Conservation (phyloP, 2,113 vertebrate species). For the Beaufortia kweichowensis region DNA sequence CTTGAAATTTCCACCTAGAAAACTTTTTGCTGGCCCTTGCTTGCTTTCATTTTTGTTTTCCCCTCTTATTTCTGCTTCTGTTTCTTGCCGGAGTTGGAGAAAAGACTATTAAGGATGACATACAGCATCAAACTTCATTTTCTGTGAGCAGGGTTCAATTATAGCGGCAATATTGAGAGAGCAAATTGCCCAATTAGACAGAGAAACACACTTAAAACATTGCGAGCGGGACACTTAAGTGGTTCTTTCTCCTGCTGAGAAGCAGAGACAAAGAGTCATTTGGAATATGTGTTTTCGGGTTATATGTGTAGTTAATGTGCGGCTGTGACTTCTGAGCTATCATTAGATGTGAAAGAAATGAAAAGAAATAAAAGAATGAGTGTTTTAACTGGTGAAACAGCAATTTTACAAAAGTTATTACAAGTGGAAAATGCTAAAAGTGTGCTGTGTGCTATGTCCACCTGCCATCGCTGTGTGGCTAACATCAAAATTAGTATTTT, state of each 20-base stretch:
- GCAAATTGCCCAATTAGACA: conserved; percentile 58
- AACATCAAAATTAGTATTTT: not conserved
- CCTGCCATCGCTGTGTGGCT: not conserved
- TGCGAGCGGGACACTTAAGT: conserved; percentile 40
- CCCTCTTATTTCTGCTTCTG: not conserved
- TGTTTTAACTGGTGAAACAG: not conserved
- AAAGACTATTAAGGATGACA: conserved; percentile 49
- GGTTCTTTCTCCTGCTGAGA: conserved; percentile 44
- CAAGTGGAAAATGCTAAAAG: not conserved
- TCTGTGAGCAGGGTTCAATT: conserved; percentile 40
- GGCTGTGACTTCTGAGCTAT: conserved; percentile 31
- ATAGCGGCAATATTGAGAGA: conserved; percentile 37
- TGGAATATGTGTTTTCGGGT: conserved; percentile 32
- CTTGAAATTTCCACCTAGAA: conserved; percentile 1
- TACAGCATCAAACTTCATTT: conserved; percentile 58
- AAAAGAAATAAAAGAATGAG: conserved; percentile 42
- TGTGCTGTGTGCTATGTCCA: not conserved
- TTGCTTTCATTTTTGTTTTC: not conserved
- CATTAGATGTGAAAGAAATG: conserved; percentile 40
- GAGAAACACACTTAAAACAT: conserved; percentile 46
- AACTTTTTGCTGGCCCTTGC: not conserved
- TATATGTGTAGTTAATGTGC: conserved; percentile 38
- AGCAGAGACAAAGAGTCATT: conserved; percentile 26
- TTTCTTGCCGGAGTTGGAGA: conserved; percentile 13
- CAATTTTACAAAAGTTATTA: not conserved